Evolutionary conservation across 2,113 vertebrate genomes (phyloP).

Genomic region (Podilymbus podiceps): DNA sequence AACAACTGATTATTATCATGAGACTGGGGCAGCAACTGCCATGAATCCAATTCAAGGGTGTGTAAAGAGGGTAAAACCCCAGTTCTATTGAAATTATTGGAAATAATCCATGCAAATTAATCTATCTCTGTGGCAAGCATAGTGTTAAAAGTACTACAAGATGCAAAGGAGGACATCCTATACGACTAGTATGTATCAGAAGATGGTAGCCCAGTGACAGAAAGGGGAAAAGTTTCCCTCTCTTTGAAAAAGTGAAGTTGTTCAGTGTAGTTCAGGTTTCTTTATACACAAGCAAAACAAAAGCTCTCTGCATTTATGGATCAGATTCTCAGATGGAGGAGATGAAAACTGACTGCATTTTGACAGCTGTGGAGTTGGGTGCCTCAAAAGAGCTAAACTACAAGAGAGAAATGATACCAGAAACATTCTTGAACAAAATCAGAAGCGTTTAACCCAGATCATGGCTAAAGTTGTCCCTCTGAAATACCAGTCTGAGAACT

Average conservation of each 20-base stretch:
- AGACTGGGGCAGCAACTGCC: constrained; percentile 36
- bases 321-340: neutral
- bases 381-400: neutral
- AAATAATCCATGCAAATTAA: neutral
- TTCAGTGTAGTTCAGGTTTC: neutral
- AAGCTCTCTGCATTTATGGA: neutral
- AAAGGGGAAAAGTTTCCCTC: neutral
- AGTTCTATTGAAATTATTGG: neutral
- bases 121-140: neutral
- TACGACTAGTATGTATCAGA: neutral
- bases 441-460: neutral
- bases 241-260: neutral
- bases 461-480: neutral
- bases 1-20: constrained; percentile 53
- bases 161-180: neutral
- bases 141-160: neutral
- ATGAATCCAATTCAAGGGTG: neutral
- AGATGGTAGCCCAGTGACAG: neutral
- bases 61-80: constrained; percentile 1
- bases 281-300: neutral
- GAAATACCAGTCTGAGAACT: neutral
- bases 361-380: neutral
- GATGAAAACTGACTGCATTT: neutral
- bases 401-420: neutral
- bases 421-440: neutral